Percentiles rank a stretch among this genome's conserved stretches.
Evolutionary conservation across 2,888 invertebrate genomes (phyloP).

Genomic region (Acleris laterana): DNA sequence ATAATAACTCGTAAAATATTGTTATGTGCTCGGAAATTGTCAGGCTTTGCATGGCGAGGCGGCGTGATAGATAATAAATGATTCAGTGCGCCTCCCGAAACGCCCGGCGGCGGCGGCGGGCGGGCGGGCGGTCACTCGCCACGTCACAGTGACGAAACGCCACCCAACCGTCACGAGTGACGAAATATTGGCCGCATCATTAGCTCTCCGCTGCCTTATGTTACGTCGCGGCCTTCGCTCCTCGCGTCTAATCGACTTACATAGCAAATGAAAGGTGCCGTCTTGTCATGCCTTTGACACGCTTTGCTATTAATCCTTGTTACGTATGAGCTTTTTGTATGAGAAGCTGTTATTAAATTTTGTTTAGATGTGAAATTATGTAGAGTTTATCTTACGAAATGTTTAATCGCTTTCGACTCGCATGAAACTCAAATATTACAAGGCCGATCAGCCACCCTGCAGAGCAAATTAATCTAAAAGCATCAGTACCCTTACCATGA

Average conservation of each 20-base stretch:
- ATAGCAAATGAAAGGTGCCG: slow-evolving; percentile 18
- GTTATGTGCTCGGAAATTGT: slow-evolving; percentile 30
- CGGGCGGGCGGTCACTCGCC: slow-evolving; percentile 6
- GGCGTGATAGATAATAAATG: slow-evolving; percentile 56
- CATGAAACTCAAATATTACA: slow-evolving; percentile 7
- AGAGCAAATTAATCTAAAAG: slow-evolving; percentile 34
- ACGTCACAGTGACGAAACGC: slow-evolving; percentile 28
- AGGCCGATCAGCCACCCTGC: slow-evolving; percentile 13
- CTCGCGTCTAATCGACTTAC: slow-evolving; percentile 31
- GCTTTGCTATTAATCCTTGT: slow-evolving; percentile 18
- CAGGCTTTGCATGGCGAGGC: slow-evolving; percentile 36
- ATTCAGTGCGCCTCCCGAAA: slow-evolving; percentile 42
- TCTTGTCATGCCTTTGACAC: slow-evolving; percentile 16
- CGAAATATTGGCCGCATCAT: slow-evolving; percentile 33
- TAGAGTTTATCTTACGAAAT: background rate
- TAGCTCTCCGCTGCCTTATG: slow-evolving; percentile 23
- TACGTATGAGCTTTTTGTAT: background rate
- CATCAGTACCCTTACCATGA: too few species aligned
- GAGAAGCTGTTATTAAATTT: background rate
- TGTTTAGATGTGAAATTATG: background rate
- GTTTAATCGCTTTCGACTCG: background rate
- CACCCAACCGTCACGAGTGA: slow-evolving; percentile 17
- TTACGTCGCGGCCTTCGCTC: slow-evolving; percentile 27
- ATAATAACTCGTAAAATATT: slow-evolving; percentile 36
- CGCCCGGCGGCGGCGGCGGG: background rate